Evolutionary conservation across 2,888 invertebrate genomes (phyloP).

Genomic region (Dasysyrphus albostriatus): DNA sequence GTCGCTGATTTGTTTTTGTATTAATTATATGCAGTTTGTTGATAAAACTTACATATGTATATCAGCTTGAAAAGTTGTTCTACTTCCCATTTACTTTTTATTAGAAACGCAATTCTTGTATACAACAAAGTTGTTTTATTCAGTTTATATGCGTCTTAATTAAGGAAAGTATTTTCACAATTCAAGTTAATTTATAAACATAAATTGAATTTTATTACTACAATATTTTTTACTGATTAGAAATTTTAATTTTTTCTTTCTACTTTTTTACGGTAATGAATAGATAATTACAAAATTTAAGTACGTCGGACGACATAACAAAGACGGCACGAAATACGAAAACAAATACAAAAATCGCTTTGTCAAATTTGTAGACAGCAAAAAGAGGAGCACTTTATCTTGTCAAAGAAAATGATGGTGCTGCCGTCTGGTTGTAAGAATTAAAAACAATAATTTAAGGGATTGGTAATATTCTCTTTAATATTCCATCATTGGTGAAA

Average conservation of each 20-base stretch:
- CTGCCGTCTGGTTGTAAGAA: conserved; percentile 32
- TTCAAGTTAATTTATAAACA: not conserved
- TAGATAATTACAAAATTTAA: conserved; percentile 9
- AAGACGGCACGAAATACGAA: not conserved
- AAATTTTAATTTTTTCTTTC: not conserved
- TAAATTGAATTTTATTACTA: not conserved
- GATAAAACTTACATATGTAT: not conserved
- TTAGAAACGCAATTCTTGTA: conserved; percentile 3
- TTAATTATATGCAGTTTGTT: conserved; percentile 12
- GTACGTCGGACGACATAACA: not conserved
- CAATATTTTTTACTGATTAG: conserved; percentile 1
- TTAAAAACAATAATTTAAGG: not conserved
- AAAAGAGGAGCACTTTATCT: not conserved
- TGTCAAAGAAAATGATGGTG: conserved; percentile 34
- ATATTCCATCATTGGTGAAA: no score
- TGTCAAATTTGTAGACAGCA: not conserved
- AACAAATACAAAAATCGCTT: conserved; percentile 8
- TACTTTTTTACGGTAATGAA: not conserved
- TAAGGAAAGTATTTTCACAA: not conserved
- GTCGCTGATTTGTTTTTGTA: not conserved
- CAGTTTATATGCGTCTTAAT: not conserved
- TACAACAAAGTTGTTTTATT: not conserved
- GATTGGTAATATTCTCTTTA: not conserved
- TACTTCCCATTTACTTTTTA: conserved; percentile 49
- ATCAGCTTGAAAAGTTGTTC: not conserved